phyloP scores from a whole-genome alignment of 2,888 invertebrate species.

The Zygogramma bicolorata region DNA sequence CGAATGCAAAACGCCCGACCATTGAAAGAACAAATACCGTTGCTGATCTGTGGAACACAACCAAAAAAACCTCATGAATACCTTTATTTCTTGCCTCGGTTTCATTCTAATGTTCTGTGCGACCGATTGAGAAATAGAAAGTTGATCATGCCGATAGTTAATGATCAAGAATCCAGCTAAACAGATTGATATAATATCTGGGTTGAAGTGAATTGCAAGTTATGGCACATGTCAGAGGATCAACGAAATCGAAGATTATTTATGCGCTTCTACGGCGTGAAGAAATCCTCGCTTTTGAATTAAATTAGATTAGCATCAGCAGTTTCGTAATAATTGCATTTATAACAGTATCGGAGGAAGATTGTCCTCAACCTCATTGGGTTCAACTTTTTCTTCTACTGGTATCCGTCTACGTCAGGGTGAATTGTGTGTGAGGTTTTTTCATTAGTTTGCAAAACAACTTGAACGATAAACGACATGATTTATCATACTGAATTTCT shows the following conservation, averaged over 20 bases:
- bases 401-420: too few species aligned
- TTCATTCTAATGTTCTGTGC: slow-evolving; percentile 11
- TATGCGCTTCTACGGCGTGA: not conserved
- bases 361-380: too few species aligned
- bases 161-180: not conserved
- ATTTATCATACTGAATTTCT: too few species aligned
- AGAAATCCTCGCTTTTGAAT: not conserved
- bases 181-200: not conserved
- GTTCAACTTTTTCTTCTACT: too few species aligned
- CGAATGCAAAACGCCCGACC: not conserved
- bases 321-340: not conserved
- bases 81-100: not conserved
- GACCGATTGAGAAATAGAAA: slow-evolving; percentile 31
- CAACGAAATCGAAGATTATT: not conserved
- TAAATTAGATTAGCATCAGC: not conserved
- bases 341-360: too few species aligned
- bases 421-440: too few species aligned
- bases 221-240: not conserved
- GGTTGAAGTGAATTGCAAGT: not conserved
- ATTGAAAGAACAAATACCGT: not conserved
- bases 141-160: slow-evolving; percentile 21
- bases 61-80: not conserved
- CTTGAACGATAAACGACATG: too few species aligned
- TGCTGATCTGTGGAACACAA: not conserved
- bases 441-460: too few species aligned